Conservation (phyloP, 2,888 invertebrate species). For the Protophormia terraenovae region DNA sequence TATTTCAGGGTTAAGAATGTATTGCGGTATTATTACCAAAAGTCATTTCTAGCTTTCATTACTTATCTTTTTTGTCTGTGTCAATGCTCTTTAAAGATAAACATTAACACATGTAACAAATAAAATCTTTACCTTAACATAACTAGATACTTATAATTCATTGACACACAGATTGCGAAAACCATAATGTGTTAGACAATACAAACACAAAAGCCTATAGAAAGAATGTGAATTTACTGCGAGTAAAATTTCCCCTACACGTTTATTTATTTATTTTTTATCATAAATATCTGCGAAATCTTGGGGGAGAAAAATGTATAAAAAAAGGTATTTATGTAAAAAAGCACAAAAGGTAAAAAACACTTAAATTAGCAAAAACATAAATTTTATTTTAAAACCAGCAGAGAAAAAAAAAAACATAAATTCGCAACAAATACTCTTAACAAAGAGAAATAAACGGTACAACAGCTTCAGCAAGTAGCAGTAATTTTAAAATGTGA, state of each 20-base stretch:
- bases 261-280: background rate
- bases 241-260: too few relatives aligned
- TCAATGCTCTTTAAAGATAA: too few relatives aligned
- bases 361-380: slow-evolving; percentile 9
- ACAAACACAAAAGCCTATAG: background rate
- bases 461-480: background rate
- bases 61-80: too few relatives aligned
- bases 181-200: background rate
- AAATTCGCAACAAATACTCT: background rate
- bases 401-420: background rate
- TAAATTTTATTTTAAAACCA: slow-evolving; percentile 23
- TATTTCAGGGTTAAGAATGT: too few relatives aligned
- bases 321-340: background rate
- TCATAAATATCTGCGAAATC: background rate
- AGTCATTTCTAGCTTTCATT: too few relatives aligned
- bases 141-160: background rate
- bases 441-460: too few relatives aligned
- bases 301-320: background rate
- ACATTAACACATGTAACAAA: too few relatives aligned
- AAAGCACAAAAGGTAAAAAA: background rate
- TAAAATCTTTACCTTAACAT: background rate
- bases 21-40: too few relatives aligned
- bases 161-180: background rate
- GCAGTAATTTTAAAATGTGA: slow-evolving; percentile 26
- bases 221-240: background rate